Base-by-base conservation (phyloP, 2,888 invertebrate species). In the Acronicta alni region DNA sequence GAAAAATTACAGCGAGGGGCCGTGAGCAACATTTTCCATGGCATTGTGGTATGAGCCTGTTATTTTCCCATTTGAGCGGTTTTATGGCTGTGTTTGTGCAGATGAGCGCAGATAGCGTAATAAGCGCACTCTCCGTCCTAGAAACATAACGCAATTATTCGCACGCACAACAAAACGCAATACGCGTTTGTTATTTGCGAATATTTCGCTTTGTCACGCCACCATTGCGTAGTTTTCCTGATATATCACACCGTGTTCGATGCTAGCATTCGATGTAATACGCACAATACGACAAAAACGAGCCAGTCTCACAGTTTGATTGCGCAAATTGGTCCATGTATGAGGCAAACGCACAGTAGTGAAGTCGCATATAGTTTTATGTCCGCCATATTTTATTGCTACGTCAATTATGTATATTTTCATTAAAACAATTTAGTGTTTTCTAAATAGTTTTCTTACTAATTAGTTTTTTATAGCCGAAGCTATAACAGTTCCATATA, bases 31-130 rank as follows among this genome's bases (percentile, higher is more conserved):
- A 83, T 92, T 93, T 93, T 92, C 92, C 89, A 92, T 85, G 84
- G 89, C 85, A 91, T 92, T 92, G 93, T 92, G 76, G 83, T 83
- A 84, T 84, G 90, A 90, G 87, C 89, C 92, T 92, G 93, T 92
- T 92, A 93, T 93, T 94, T 93, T 93, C 93, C 88, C 93, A 93
- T 93, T 92, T 91, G 89, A 92, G 85, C 84, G 89, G 86, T 91
- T 93, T 92, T 93, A 93, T 92, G 85, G 85, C 87, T 81, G 81
- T 84, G 81, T 88, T 87, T 83, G 88, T 83, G 82, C 83, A 89
- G 93, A 93, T 93, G 89, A 81, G 77, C 74, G 70, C 81, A 86
- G 92, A 93, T 93, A 93, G 82, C 76, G 81, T 88, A 87, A 86
- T 85, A 84, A 83, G 86, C 82, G 83, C 88, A 85, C 82, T 86